Conservation (phyloP, 2,797 vertebrate genomes). For the Enteromius paludinosus region DNA sequence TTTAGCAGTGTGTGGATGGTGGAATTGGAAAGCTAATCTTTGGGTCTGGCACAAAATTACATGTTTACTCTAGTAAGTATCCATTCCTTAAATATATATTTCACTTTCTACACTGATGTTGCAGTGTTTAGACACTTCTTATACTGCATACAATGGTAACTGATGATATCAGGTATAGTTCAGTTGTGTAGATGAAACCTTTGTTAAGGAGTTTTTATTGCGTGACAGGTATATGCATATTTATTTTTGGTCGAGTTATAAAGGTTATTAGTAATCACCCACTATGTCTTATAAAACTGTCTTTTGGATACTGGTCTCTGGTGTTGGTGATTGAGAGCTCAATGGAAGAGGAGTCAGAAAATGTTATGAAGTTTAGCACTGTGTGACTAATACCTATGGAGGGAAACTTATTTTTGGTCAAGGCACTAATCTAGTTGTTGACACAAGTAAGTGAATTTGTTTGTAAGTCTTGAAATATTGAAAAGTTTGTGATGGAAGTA, state of each 20-base stretch:
- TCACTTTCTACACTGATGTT: neutral
- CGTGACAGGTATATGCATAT: neutral
- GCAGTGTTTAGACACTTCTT: neutral
- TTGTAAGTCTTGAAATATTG: neutral
- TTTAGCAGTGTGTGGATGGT: conserved; percentile 43
- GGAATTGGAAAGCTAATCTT: conserved; percentile 36
- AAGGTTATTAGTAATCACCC: conserved; percentile 1
- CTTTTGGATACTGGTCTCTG: neutral
- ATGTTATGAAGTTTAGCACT: conserved; percentile 12
- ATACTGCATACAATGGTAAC: neutral
- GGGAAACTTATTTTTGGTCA: conserved; percentile 54
- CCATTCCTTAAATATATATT: neutral
- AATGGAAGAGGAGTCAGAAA: conserved; percentile 2
- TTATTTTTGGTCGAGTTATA: conserved; percentile 43
- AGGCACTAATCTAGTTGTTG: conserved; percentile 48
- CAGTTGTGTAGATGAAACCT: neutral
- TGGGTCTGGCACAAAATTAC: conserved; percentile 25
- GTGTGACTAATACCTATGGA: conserved; percentile 52
- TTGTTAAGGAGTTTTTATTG: neutral
- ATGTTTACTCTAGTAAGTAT: conserved; percentile 35
- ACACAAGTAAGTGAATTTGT: conserved; percentile 19
- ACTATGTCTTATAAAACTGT: neutral
- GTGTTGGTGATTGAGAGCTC: neutral
- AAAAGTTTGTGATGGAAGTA: neutral
- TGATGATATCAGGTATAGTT: neutral